Evolutionary conservation across 1,140 invertebrate genomes (phyloP), one percentile per base, ranked within the genome.

Genomic region (Drosophila prosaltans): DNA sequence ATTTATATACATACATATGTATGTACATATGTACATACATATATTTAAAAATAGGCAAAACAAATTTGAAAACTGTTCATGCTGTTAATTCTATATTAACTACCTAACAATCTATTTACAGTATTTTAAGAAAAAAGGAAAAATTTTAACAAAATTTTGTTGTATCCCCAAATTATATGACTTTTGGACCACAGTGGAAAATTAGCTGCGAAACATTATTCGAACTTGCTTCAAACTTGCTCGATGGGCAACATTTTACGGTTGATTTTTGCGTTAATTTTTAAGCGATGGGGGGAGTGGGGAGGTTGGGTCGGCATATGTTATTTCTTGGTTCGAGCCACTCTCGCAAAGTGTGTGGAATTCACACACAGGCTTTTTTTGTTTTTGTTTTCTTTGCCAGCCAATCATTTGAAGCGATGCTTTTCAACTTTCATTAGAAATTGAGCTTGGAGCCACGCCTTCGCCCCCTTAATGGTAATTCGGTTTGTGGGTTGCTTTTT

Each of bases 341-440:
- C 59, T 61, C 40, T 40, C 59, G 41, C 24, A 51, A 10, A 51
- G 45, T 51, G 45, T 51, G 41, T 75, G 73, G 64, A 59, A 69
- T 69, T 75, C 69, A 67, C 59, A 51, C 62, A 60, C 45, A 6
- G 32, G 10, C 26, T 51, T 51, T 48, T 48, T 21, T 24, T 36
- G 32, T 36, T 36, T 21, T 48, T 48, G 45, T 8, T 11, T 28
- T 24, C 16, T 57, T 57, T 26, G 10, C 68, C 76, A 88, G 76
- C 82, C 83, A 86, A 86, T 86, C 79, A 65, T 69, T 68, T 54
- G 10, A 54, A 80, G 72, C 72, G 76, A 80, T 76, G 69, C 75
- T 82, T 88, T 82, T 88, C 79, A 88, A 86, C 82, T 86, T 86
- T 86, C 83, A 88, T 86, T 86, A 88, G 82, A 86, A 86, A 86